phyloP scores from a whole-genome alignment of 2,113 vertebrate species.

The Tetrax tetrax region DNA sequence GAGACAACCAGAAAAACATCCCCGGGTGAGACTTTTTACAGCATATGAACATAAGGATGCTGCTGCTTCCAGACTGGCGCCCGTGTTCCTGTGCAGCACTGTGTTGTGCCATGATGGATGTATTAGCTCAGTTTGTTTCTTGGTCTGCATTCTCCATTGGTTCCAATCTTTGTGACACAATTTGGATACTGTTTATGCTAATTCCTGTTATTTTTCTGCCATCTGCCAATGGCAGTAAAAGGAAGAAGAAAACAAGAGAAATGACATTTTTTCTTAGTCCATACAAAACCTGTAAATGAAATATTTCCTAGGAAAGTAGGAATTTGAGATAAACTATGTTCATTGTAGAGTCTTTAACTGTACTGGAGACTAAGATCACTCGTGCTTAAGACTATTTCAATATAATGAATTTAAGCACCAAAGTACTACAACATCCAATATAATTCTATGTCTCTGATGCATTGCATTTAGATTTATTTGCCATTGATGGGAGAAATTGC shows the following conservation, averaged over 20 bases:
- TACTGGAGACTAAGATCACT: not conserved
- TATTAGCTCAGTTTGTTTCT: not conserved
- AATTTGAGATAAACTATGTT: not conserved
- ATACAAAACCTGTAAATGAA: not conserved
- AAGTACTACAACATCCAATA: not conserved
- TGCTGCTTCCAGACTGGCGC: not conserved
- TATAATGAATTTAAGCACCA: not conserved
- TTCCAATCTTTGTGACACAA: not conserved
- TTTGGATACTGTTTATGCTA: not conserved
- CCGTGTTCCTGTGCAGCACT: not conserved
- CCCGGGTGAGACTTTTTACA: not conserved
- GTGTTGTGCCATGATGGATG: not conserved
- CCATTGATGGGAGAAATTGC: not conserved
- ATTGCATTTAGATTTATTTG: not conserved
- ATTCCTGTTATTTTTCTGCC: not conserved
- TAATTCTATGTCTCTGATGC: not conserved
- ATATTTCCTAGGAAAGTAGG: not conserved
- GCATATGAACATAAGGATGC: not conserved
- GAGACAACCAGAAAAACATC: not conserved
- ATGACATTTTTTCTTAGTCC: not conserved
- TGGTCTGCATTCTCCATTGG: not conserved
- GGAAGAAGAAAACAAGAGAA: not conserved
- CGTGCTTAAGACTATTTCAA: not conserved
- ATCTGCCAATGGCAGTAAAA: not conserved
- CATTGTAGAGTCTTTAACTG: not conserved